phyloP scores from a whole-genome alignment of 1,140 invertebrate genomes.

The Portunus trituberculatus region DNA sequence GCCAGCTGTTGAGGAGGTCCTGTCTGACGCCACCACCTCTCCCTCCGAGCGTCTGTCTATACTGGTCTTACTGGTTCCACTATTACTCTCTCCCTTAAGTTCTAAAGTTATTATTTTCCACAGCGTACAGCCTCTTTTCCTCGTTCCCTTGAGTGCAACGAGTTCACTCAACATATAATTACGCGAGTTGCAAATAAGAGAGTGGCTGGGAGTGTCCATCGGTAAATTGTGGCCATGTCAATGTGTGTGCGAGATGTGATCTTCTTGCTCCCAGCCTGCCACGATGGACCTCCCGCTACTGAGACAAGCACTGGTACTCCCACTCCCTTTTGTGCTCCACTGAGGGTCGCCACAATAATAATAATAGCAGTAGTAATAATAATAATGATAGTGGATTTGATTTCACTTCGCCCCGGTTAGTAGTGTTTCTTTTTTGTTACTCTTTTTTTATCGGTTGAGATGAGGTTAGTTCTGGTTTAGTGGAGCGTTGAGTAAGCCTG shows the following conservation, averaged over 20 bases:
- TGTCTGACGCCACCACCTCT: not conserved
- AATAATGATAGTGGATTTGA: too few relatives aligned
- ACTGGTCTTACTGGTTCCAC: not conserved
- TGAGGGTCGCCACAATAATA: too few relatives aligned
- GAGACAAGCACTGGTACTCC: too few relatives aligned
- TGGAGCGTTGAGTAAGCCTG: too few relatives aligned
- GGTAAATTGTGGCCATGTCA: not conserved
- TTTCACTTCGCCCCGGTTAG: too few relatives aligned
- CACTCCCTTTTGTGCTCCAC: too few relatives aligned
- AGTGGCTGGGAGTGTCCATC: not conserved
- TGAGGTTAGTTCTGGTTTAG: too few relatives aligned
- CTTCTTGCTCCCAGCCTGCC: not conserved
- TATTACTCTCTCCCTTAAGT: not conserved
- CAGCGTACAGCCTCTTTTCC: not conserved
- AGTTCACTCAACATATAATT: not conserved
- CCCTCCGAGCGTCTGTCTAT: not conserved
- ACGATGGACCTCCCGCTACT: not conserved
- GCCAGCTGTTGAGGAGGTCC: not conserved
- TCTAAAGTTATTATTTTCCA: not conserved
- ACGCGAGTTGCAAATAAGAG: conserved; percentile 6
- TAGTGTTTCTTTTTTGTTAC: too few relatives aligned
- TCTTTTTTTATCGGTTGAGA: too few relatives aligned
- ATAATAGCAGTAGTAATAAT: too few relatives aligned
- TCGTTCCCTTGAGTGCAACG: not conserved
- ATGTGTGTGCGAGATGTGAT: not conserved